Evolutionary conservation across 2,113 vertebrate species (phyloP).

Genomic region (Platycercus adscitus): DNA sequence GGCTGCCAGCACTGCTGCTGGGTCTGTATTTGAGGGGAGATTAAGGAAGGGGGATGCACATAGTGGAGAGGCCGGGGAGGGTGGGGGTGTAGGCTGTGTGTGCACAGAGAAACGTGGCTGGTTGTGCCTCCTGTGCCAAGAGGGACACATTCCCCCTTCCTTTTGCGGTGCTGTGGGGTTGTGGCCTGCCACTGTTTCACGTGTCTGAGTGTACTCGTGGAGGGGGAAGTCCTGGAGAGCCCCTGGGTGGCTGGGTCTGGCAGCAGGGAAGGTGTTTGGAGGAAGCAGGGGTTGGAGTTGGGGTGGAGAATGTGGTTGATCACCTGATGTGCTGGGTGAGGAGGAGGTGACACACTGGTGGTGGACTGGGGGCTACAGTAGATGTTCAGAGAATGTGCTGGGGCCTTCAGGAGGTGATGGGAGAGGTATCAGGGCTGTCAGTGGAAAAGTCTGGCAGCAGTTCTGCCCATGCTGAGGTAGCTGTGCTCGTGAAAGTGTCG

Average conservation of each 20-base stretch:
- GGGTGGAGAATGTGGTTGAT: neutral
- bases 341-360: neutral
- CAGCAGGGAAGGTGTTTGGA: accelerated
- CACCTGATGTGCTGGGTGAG: neutral
- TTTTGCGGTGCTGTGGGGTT: neutral
- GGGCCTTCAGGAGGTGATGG: accelerated
- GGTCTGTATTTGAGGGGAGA: neutral
- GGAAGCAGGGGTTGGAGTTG: neutral
- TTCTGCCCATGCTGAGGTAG: neutral
- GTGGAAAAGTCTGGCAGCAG: neutral
- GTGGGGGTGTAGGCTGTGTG: too few relatives aligned
- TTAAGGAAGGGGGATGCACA: accelerated
- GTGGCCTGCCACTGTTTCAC: neutral
- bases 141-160: neutral
- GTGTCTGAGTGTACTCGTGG: neutral
- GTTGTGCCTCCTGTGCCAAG: neutral
- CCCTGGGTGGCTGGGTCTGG: neutral
- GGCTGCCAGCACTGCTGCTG: neutral
- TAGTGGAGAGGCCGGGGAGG: neutral
- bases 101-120: neutral
- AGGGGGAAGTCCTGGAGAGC: neutral
- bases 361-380: neutral
- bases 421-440: neutral
- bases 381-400: neutral
- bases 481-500: neutral